Evolutionary conservation across 2,797 vertebrate species (phyloP).

Genomic region (Acipenser oxyrinchus): DNA sequence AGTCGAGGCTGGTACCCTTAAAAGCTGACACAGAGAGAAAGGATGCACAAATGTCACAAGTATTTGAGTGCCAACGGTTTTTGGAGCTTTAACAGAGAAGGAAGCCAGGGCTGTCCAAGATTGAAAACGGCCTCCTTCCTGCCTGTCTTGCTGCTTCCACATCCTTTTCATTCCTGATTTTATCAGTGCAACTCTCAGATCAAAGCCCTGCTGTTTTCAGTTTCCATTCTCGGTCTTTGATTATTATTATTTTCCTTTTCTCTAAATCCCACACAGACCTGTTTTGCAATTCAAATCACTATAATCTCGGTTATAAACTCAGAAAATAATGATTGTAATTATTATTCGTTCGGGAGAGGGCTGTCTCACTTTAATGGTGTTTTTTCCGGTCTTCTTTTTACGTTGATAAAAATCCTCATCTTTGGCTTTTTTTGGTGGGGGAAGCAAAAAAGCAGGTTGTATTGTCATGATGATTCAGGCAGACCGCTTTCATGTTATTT

Average conservation of each 20-base stretch:
- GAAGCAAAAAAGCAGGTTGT: too few species aligned
- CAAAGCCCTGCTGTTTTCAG: conserved; percentile 12
- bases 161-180: conserved; percentile 16
- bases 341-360: conserved; percentile 11
- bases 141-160: not conserved
- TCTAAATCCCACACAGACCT: conserved; percentile 10
- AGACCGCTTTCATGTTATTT: too few species aligned
- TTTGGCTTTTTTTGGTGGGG: too few species aligned
- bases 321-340: conserved; percentile 13
- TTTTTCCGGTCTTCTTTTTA: not conserved
- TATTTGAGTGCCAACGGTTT: not conserved
- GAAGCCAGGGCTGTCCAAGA: conserved; percentile 19
- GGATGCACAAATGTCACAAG: not conserved
- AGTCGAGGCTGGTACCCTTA: too few species aligned
- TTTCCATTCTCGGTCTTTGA: conserved; percentile 9
- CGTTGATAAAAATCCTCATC: not conserved
- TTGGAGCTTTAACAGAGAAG: too few species aligned
- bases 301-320: conserved; percentile 11
- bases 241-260: not conserved
- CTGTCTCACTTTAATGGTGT: not conserved
- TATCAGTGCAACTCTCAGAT: conserved; percentile 9
- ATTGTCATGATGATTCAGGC: too few species aligned
- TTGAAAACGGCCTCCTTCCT: conserved; percentile 12
- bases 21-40: too few species aligned
- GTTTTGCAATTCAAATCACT: conserved; percentile 18